These are phyloP conservation scores for Drosophila atripex DNA, from an alignment of 2,888 invertebrate species.

Conservation along the genomic window DNA sequence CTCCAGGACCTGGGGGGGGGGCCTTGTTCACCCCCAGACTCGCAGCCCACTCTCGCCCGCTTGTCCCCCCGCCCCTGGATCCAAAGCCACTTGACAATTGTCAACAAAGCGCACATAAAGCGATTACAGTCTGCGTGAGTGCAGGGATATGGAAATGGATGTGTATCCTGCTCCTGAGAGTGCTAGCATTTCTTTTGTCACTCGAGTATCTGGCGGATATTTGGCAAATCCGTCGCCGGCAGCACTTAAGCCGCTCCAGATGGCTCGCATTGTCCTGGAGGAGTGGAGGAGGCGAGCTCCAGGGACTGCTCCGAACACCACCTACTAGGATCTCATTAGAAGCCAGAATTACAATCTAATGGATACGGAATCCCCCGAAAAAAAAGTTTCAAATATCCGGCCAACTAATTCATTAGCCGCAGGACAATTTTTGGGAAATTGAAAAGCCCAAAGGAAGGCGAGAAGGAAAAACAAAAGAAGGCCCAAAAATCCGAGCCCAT, in stretches of 20 bases:
- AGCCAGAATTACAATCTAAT: conserved; percentile 41
- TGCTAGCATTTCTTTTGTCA: neutral
- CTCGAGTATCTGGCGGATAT: conserved; percentile 44
- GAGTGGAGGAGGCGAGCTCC: neutral
- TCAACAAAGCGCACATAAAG: conserved; percentile 57
- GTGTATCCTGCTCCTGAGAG: conserved; percentile 19
- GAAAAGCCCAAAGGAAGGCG: conserved; percentile 7
- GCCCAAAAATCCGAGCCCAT: conserved; percentile 58
- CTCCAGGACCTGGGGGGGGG: conserved; percentile 1
- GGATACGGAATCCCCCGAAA: conserved; percentile 24
- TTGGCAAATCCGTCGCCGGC: conserved; percentile 52
- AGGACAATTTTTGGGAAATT: conserved; percentile 19
- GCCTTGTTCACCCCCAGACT: neutral
- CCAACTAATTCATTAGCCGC: conserved; percentile 44
- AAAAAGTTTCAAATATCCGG: conserved; percentile 12
- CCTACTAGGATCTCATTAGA: neutral
- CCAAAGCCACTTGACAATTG: conserved; percentile 44
- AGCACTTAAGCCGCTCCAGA: conserved; percentile 47
- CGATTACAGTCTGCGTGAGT: conserved; percentile 53
- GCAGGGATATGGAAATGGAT: conserved; percentile 38
- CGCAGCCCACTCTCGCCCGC: neutral
- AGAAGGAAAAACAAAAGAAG: conserved; percentile 11
- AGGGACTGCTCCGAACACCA: too few relatives aligned
- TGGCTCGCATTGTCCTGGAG: neutral
- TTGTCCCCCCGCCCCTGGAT: conserved; percentile 8